These are phyloP conservation scores for Hypotaenidia okinawae DNA, from an alignment of 2,797 vertebrate species.

Conservation along the genomic window DNA sequence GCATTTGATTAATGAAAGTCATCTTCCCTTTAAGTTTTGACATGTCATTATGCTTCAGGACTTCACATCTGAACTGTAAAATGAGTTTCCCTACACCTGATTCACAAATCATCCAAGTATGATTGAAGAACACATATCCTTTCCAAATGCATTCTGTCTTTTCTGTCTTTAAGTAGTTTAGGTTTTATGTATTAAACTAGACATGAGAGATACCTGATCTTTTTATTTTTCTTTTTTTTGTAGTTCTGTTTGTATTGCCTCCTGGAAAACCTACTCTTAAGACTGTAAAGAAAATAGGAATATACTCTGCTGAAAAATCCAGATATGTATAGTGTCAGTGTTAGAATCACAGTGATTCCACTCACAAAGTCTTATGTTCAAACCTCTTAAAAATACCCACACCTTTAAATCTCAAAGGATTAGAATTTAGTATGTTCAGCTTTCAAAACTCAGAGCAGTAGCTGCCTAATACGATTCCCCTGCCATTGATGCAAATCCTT, in stretches of 20 bases:
- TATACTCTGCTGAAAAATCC: not conserved
- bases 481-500: not conserved
- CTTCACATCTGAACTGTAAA: not conserved
- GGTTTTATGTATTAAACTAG: not conserved
- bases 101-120: not conserved
- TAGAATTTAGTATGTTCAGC: not conserved
- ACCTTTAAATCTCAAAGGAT: not conserved
- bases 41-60: not conserved
- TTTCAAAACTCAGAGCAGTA: slow-evolving; percentile 10
- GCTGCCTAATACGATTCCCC: not conserved
- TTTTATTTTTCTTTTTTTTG: not conserved
- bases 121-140: not conserved
- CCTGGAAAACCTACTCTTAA: not conserved
- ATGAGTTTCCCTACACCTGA: not conserved
- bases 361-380: not conserved
- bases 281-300: not conserved
- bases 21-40: slow-evolving; percentile 16
- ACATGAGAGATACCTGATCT: not conserved
- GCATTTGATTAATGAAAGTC: slow-evolving; percentile 8
- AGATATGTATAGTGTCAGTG: not conserved
- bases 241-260: not conserved
- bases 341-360: not conserved
- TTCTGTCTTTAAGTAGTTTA: not conserved
- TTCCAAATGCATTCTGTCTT: not conserved
- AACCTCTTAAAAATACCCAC: not conserved